Evolutionary conservation across 2,797 vertebrate species (phyloP).

Genomic region (Notoglanidium macrostoma): DNA sequence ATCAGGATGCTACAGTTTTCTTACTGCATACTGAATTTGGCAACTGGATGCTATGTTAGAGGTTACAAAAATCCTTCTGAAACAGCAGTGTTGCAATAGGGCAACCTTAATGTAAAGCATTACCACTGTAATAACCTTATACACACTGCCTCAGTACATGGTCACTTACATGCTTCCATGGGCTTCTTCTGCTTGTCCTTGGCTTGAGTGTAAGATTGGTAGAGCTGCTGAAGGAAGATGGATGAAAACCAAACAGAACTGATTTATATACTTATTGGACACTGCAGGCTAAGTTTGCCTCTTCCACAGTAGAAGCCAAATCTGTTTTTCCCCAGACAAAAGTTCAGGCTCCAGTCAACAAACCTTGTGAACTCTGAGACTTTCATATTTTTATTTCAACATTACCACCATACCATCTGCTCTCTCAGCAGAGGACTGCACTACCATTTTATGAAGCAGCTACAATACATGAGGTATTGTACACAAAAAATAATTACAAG

Average conservation of each 20-base stretch:
- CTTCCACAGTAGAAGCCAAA: conserved; percentile 16
- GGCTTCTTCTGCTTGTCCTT: conserved; percentile 33
- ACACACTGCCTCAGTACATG: not conserved
- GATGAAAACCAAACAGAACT: conserved; percentile 32
- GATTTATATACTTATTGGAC: conserved; percentile 35
- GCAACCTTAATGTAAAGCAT: not conserved
- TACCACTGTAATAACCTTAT: not conserved
- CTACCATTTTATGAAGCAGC: conserved; percentile 16
- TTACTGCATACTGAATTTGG: not conserved
- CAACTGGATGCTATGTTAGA: not conserved
- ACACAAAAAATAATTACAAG: conserved; percentile 14
- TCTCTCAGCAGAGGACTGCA: conserved; percentile 8
- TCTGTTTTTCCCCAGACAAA: conserved; percentile 26
- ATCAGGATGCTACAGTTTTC: not conserved
- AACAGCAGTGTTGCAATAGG: not conserved
- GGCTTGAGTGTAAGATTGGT: not conserved
- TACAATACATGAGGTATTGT: conserved; percentile 17
- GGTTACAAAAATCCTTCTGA: not conserved
- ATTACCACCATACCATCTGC: conserved; percentile 29
- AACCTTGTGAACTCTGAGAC: conserved; percentile 21
- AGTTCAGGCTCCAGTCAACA: conserved; percentile 40
- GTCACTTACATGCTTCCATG: not conserved
- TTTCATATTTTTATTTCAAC: conserved; percentile 25
- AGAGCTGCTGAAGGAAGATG: conserved; percentile 27
- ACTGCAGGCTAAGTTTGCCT: conserved; percentile 18